Base-by-base conservation (phyloP, 2,888 invertebrate species). In the Exocentrus adspersus region DNA sequence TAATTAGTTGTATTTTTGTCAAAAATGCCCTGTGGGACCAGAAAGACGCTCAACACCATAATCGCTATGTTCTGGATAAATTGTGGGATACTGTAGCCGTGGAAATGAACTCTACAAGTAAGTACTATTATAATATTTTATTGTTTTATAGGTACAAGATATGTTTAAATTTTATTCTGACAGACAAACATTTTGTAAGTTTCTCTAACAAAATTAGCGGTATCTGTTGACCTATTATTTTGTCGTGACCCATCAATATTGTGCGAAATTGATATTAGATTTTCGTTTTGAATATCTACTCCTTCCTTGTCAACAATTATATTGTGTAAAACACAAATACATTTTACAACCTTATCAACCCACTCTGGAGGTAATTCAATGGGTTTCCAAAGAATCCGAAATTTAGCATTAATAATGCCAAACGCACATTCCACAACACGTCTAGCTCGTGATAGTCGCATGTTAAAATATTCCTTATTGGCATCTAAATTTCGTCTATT, bases 351-450 rank as follows among this genome's bases (percentile, higher is more conserved):
- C 9, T 21, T 54, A 30, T 62, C 56, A 24, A 57, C 61, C 12
- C 41, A 28, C 41, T 48, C 30, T 51, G 32, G 30, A 16, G 57
- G 45, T 4, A 58, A 63, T 67, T 68, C 65, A 43, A 70, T 70
- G 21, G 59, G 17, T 54, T 69, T 70, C 4, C 63, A 65, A 41
- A 69, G 37, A 46, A 69, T 62, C 16, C 65, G 37, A 59, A 65
- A 69, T 68, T 69, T 69, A n/a, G 69, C n/a, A 58, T 60, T 62
- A 37, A 69, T 12, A 19, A 70, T 65, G 7, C 68, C 65, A 65
- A 70, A 70, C 7, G 66, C n/a, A 66, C 68, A 66, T 54, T 68
- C 66, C 20, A 69, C 51, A 4, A 57, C 58, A 12, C 66, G 64
- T 17, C 65, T 10, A 7, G 66, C 66, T 20, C 68, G 41, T 7